These are phyloP conservation scores for Cacatua alba DNA, from an alignment of 2,113 vertebrate species.

Conservation along the genomic window DNA sequence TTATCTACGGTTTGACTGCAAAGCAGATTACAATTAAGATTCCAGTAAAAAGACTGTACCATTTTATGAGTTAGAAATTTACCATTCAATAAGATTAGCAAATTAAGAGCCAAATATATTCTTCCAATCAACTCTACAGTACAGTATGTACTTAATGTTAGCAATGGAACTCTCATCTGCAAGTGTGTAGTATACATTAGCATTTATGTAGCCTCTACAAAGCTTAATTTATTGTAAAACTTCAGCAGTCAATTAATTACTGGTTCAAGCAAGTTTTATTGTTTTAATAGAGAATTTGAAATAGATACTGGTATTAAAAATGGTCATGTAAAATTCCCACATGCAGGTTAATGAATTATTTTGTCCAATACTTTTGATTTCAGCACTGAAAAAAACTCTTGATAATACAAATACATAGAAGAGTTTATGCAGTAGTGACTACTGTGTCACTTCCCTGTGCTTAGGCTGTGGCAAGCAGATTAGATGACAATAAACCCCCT, in stretches of 20 bases:
- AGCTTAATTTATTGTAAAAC: slow-evolving; percentile 52
- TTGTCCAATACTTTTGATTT: slow-evolving; percentile 48
- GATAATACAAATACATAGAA: slow-evolving; percentile 29
- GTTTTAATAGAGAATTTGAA: slow-evolving; percentile 49
- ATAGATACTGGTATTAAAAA: slow-evolving; percentile 25
- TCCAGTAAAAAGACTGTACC: slow-evolving; percentile 59
- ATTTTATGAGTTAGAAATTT: slow-evolving; percentile 64
- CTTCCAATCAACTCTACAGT: slow-evolving; percentile 49
- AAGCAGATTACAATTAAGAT: slow-evolving; percentile 75
- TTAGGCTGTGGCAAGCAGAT: slow-evolving; percentile 23
- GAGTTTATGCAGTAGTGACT: slow-evolving; percentile 43
- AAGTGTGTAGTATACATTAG: slow-evolving; percentile 5
- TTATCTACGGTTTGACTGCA: slow-evolving; percentile 56
- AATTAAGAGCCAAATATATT: slow-evolving; percentile 53
- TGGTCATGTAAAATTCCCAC: slow-evolving; percentile 17
- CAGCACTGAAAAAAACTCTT: slow-evolving; percentile 23
- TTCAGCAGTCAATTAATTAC: slow-evolving; percentile 65
- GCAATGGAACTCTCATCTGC: slow-evolving; percentile 21
- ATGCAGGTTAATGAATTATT: slow-evolving; percentile 43
- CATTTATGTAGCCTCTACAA: slow-evolving; percentile 45
- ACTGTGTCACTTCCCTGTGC: slow-evolving; percentile 20
- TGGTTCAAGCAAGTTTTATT: slow-evolving; percentile 23
- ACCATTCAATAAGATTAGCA: slow-evolving; percentile 53
- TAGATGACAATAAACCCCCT: too few relatives aligned
- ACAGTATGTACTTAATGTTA: slow-evolving; percentile 27